Base-by-base conservation (phyloP, 2,888 invertebrate genomes). In the Perizoma affinitatum region DNA sequence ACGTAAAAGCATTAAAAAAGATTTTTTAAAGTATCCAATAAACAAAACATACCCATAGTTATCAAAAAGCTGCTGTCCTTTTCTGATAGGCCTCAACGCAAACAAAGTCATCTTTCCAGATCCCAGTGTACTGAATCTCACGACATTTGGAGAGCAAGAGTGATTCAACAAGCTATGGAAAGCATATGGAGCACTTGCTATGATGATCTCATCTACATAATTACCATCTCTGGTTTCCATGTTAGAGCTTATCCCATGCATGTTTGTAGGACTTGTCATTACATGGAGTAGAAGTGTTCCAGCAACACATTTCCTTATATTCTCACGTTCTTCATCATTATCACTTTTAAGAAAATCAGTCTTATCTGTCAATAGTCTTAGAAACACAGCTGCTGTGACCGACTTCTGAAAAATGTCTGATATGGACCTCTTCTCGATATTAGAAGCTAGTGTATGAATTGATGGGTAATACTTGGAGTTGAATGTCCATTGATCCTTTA, bases 131-230 rank as follows among this genome's bases (percentile, higher is more conserved):
- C 92, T 88, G 49, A 72, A 83, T 62, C 97, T 93, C 0, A 95
- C 94, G 0, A 97, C 96, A 87, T 97, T 97, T 0, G 97, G 97
- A 65, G 95, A 93, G 86, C 98, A 98, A 0, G 97, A 96, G 82
- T 98, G 98, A 87, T 98, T 97, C 36, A 98, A 83, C 55, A 98
- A 88, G 80, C 96, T 96, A 49, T 95, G 90, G 72, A 96, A 96
- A 1, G 96, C 94, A 88, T 96, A 97, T 5, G 96, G 95, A 5
- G 95, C 97, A 59, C 95, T 93, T 0, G 95, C 97, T 50, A 90
- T 74, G 55, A 75, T 80, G 1, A 80, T 56, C 53, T 83, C 91
- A 5, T 89, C 88, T 6, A 91, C 83, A 76, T 68, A 87, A 36
- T 80, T 75, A 6, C 93, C 93, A 34, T 86, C 83, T 9, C 55